Conservation (phyloP, 2,113 vertebrate species). For the Myotis davidii region DNA sequence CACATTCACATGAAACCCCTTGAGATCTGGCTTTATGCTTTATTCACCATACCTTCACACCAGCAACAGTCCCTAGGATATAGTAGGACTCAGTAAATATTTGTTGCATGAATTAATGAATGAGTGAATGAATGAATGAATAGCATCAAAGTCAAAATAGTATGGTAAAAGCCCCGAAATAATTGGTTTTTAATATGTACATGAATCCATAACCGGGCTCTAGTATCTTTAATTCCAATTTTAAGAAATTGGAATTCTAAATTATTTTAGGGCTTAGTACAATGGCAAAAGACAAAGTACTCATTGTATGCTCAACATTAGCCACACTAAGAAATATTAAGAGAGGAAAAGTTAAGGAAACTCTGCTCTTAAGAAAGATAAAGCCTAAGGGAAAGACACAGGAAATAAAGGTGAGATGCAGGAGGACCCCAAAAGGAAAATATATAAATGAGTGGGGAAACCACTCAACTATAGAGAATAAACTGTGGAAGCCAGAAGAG, state of each 20-base stretch:
- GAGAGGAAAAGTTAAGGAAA: background rate
- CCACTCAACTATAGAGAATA: background rate
- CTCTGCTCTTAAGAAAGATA: background rate
- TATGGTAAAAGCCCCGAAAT: background rate
- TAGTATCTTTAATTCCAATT: too few species aligned
- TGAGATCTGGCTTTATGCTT: background rate
- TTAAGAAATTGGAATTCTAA: background rate
- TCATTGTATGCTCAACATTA: background rate
- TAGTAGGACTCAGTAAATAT: background rate
- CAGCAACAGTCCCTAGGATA: background rate
- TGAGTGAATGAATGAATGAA: background rate
- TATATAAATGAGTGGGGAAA: background rate
- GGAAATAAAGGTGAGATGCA: background rate
- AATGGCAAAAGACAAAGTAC: background rate
- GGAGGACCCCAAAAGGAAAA: background rate
- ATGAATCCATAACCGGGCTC: too few species aligned
- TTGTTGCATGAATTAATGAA: background rate
- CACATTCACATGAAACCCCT: background rate
- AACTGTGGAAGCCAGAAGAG: background rate
- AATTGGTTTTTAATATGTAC: background rate
- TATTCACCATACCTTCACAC: background rate
- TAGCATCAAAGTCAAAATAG: background rate
- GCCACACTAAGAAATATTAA: background rate
- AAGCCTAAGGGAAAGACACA: constrained; percentile 21
- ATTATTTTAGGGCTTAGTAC: background rate